Percentiles rank a stretch among this genome's conserved stretches.
phyloP scores from a whole-genome alignment of 2,888 invertebrate species.

The Ischnura elegans region DNA sequence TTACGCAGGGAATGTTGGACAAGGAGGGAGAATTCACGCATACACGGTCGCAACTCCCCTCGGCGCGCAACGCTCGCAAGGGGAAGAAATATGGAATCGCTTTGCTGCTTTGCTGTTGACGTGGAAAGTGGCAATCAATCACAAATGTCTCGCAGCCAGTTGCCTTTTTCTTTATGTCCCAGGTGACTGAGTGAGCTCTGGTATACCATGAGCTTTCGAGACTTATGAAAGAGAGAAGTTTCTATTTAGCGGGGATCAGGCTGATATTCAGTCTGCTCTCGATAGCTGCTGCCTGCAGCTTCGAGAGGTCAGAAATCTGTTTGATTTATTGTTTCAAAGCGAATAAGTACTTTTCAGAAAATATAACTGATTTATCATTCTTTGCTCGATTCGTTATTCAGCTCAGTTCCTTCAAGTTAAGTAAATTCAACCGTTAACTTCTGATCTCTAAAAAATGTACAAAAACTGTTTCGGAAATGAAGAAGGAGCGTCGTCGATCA shows the following conservation, averaged over 20 bases:
- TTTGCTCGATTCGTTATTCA: no score
- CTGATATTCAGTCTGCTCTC: slow-evolving; percentile 1
- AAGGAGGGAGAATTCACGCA: slow-evolving; percentile 28
- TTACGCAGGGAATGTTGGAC: background rate
- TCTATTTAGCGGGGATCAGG: slow-evolving; percentile 27
- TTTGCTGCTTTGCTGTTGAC: slow-evolving; percentile 41
- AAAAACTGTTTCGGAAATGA: no score
- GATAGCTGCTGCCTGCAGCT: slow-evolving; percentile 6
- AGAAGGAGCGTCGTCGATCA: no score
- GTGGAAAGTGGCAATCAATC: slow-evolving; percentile 56
- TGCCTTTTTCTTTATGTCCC: slow-evolving; percentile 52
- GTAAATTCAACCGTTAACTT: no score
- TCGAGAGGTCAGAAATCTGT: background rate
- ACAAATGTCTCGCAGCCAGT: slow-evolving; percentile 40
- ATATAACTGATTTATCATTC: background rate
- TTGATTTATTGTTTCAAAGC: background rate
- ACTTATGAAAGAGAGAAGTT: slow-evolving; percentile 35
- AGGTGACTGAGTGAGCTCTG: slow-evolving; percentile 54
- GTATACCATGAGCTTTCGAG: slow-evolving; percentile 45
- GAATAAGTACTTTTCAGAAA: background rate
- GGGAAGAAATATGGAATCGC: slow-evolving; percentile 63
- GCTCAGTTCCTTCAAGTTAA: no score
- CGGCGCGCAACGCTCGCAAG: slow-evolving; percentile 20
- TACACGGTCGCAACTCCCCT: slow-evolving; percentile 16
- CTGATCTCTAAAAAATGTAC: no score